Base-by-base conservation (phyloP, 2,113 vertebrate genomes). In the Todiramphus saurophagus region DNA sequence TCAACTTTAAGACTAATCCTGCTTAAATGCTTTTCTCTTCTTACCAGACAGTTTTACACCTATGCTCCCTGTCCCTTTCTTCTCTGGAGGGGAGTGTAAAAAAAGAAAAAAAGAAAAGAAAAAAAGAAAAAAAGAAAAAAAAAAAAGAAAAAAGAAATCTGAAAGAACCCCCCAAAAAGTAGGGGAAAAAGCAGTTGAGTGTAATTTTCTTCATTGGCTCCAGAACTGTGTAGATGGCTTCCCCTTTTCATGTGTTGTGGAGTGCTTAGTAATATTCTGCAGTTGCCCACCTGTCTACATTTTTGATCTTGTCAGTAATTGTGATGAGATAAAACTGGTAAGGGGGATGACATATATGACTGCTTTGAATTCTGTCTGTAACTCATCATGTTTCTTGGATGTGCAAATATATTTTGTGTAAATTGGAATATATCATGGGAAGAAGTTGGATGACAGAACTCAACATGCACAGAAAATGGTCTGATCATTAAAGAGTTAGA, bases 31-130 rank as follows among this genome's bases (percentile, higher is more conserved):
- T 72, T 60, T 66, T 87, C 9, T 56, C 16, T 39, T 55, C 18
- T 37, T 86, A 16, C 11, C 13, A 64, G 33, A 4, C 12, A 48
- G 0, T 91, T 59, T 89, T 91, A 37, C 9, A 62, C 5, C 30
- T 82, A 24, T 20, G 1, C 20, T 78, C 20, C n/a, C 13, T 18
- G 44, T 56, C 16, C 11, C 5, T 24, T 78, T 28, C 4, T 7
- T 4, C 14, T 70, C 43, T 1, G 0, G 14, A 83, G 7, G 21
- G 8, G 4, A 14, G 16, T 2, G 1, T n/a, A 18, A 60, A 39
- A 10, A 31, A 7, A 2, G 14, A 30, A 11, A 53, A 8, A 3
- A 9, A 2, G 13, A 27, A 15, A 11, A 14, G 9, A 37, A 37
- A 37, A 37, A 9, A 37, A 37, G 9, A 9, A 24, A 64, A n/a